Base-by-base conservation (phyloP, 2,888 invertebrate genomes). In the Hoplodrina blanda region DNA sequence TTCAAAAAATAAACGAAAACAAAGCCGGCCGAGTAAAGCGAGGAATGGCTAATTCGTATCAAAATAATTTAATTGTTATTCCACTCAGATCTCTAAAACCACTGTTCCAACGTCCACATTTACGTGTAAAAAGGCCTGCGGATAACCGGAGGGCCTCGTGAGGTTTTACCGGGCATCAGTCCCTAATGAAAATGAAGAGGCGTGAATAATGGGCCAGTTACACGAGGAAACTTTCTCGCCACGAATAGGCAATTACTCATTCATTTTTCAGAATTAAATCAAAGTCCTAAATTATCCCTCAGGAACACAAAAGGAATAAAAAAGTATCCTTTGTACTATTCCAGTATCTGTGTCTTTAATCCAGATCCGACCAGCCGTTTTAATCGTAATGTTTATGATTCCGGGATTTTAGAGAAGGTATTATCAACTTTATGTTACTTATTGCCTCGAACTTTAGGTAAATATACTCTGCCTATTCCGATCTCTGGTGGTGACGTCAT, bases 151-250 rank as follows among this genome's bases (percentile, higher is more conserved):
- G 33, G 10, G 37, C 69, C 52, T 62, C 44, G 66, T 62, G 74
- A 67, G 67, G 73, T 69, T 73, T 79, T 76, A 66, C 61, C 57
- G 55, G 70, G 63, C 78, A 75, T 73, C 78, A 63, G 55, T 60
- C 69, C 66, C 62, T 85, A 85, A 86, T 86, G 84, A 81, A 82
- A 86, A 83, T 83, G 78, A 82, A 85, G 81, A 85, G 83, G 79
- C 76, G 83, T 70, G 78, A 85, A 86, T 79, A 69, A 80, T 46
- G 19, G 8, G 2, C 5, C 15, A 15, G 50, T 73, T 73, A 73
- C 52, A 72, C 44, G 19, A 2, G 19, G 25, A 19, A 0, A 30
- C 13, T 30, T 37, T 30, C n/a, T 57, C 11, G 50, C 17, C 33
- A 44, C 1, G n/a, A 57, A 41, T 5, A 25, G 13, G 15, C 11